Percentiles rank a stretch among this genome's conserved stretches.
These are phyloP conservation scores for Drosophila silvestris DNA, from an alignment of 2,888 invertebrate species.

Conservation along the genomic window DNA sequence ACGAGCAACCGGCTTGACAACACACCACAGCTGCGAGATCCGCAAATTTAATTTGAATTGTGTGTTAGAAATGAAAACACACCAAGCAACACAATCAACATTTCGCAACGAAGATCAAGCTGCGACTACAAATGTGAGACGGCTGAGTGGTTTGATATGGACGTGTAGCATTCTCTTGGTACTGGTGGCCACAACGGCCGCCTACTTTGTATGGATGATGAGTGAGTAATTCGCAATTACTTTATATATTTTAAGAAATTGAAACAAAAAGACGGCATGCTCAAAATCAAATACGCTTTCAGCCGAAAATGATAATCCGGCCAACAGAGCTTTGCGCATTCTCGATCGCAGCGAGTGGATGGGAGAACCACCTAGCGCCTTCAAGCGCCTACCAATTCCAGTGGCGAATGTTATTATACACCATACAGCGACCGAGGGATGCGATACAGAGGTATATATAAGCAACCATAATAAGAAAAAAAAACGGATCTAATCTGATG, in stretches of 20 bases:
- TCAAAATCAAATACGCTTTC: neutral
- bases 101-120: conserved; percentile 24
- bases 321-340: conserved; percentile 53
- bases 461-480: neutral
- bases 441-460: conserved; percentile 60
- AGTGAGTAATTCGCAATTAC: conserved; percentile 29
- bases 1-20: conserved; percentile 46
- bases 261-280: neutral
- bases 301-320: conserved; percentile 27
- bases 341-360: conserved; percentile 73
- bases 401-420: conserved; percentile 63
- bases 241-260: neutral
- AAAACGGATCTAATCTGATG: neutral
- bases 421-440: conserved; percentile 70
- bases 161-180: conserved; percentile 51
- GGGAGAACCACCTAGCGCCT: conserved; percentile 65
- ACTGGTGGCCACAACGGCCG: conserved; percentile 43
- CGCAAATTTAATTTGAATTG: neutral
- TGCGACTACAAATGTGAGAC: conserved; percentile 18
- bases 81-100: conserved; percentile 11
- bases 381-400: conserved; percentile 43
- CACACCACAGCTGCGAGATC: conserved; percentile 28
- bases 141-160: conserved; percentile 47
- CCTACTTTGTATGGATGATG: conserved; percentile 63
- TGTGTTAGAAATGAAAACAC: conserved; percentile 17